Evolutionary conservation across 1,140 invertebrate species (phyloP).

Genomic region (Homarus americanus): DNA sequence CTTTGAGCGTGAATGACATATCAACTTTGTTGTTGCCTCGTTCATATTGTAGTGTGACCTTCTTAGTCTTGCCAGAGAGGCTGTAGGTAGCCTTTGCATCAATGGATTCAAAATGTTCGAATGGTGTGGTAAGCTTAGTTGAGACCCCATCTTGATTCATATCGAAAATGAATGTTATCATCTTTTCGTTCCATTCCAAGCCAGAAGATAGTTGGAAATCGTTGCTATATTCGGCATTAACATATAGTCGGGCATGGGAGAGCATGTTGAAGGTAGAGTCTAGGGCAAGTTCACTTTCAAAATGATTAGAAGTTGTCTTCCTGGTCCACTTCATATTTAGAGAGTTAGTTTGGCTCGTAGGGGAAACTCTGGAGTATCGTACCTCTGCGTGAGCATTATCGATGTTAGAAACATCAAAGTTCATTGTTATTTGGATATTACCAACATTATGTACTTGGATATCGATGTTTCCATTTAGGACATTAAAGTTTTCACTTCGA

Average conservation of each 20-base stretch:
- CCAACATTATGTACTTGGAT: constrained; percentile 48
- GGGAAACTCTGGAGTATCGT: constrained; percentile 31
- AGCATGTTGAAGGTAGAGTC: constrained; percentile 56
- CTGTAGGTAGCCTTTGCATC: constrained; percentile 6
- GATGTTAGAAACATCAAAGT: constrained; percentile 61
- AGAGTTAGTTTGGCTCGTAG: constrained; percentile 26
- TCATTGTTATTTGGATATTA: constrained; percentile 35
- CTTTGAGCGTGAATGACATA: constrained; percentile 50
- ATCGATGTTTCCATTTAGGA: constrained; percentile 46
- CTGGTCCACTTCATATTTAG: constrained; percentile 49
- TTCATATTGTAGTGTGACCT: constrained; percentile 46
- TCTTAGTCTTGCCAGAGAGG: constrained; percentile 41
- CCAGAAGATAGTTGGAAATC: constrained; percentile 51
- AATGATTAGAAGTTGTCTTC: constrained; percentile 3
- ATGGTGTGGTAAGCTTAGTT: constrained; percentile 59
- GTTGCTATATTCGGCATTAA: constrained; percentile 48
- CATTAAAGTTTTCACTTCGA: constrained; percentile 45
- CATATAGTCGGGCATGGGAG: constrained; percentile 35
- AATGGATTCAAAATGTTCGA: constrained; percentile 53
- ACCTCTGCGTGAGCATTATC: constrained; percentile 47
- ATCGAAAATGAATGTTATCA: constrained; percentile 40
- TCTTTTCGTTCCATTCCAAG: constrained; percentile 39
- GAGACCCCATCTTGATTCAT: constrained; percentile 38
- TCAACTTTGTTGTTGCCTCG: constrained; percentile 54
- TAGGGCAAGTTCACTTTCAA: constrained; percentile 61